phyloP scores from a whole-genome alignment of 1,140 invertebrate species.

The Cecropterus lyciades region DNA sequence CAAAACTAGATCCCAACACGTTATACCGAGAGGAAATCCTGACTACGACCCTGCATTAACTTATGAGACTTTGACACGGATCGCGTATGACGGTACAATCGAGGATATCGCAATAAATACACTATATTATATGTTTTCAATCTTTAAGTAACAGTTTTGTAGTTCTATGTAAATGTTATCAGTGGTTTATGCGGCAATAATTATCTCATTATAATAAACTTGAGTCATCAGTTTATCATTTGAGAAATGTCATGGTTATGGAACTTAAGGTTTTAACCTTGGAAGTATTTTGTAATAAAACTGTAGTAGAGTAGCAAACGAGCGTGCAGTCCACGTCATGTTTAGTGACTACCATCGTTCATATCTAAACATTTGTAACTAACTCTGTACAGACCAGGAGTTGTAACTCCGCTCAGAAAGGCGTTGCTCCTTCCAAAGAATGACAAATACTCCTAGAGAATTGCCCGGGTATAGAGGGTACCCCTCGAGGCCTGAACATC shows the following conservation, averaged over 20 bases:
- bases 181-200: neutral
- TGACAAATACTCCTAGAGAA: too few relatives aligned
- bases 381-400: too few relatives aligned
- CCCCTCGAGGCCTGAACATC: too few relatives aligned
- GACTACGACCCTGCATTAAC: neutral
- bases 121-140: neutral
- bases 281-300: too few relatives aligned
- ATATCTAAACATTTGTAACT: too few relatives aligned
- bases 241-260: slow-evolving; percentile 3
- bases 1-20: too few relatives aligned
- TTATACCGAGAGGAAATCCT: neutral
- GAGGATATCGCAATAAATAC: neutral
- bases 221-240: slow-evolving; percentile 1
- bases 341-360: too few relatives aligned
- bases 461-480: too few relatives aligned
- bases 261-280: neutral
- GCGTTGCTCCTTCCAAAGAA: too few relatives aligned
- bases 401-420: too few relatives aligned
- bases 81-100: neutral
- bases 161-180: neutral
- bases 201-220: neutral
- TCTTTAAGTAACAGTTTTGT: neutral
- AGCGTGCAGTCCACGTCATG: too few relatives aligned
- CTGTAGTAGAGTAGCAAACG: too few relatives aligned
- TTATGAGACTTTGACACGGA: neutral